Base-by-base conservation (phyloP, 2,888 invertebrate species). In the Cataglyphis albicans region DNA sequence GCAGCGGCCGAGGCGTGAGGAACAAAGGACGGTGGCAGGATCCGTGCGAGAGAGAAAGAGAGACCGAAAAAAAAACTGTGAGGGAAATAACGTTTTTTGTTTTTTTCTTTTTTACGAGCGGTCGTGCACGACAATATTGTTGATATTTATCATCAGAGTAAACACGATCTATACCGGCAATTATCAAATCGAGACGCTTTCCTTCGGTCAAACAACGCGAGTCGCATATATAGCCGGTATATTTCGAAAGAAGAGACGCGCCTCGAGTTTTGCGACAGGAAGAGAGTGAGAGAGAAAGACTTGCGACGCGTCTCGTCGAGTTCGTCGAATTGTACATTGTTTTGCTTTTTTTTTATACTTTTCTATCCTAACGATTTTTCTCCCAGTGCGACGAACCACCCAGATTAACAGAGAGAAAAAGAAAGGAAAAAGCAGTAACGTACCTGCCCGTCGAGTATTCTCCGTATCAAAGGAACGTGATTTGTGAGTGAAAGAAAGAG, bases 1-100 rank as follows among this genome's bases (percentile, higher is more conserved):
- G 89, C 88, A 91, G 91, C 90, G 90, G 88, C 86, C 89, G 89
- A 90, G 90, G 88, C 85, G 91, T 88, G 84, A 87, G 88, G 91
- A 91, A 91, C 90, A 89, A 91, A 91, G 91, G 87, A 84, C 65
- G 83, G 35, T 25, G 59, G 67, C 64, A 84, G 83, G 84, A 84
- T 74, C 61, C 35, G 52, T 18, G 57, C 29, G 44, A 35, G 35
- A 35, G 35, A 35, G 35, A 35, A 21, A 55, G 70, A 59, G 70
- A 18, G 44, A 44, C 21, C 21, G 18, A 5, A 32, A n/a, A 32
- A n/a, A n/a, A 15, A 5, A 18, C n/a, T 12, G 70, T 18, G 70
- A 59, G 57, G 35, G 4, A 18, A 52, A 38, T 63, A 41, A 70
- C 32, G 35, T 44, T 55, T 32, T 32, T 44, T 55, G 21, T 21